Conservation (phyloP, 2,797 vertebrate species). For the Echeneis naucrates region DNA sequence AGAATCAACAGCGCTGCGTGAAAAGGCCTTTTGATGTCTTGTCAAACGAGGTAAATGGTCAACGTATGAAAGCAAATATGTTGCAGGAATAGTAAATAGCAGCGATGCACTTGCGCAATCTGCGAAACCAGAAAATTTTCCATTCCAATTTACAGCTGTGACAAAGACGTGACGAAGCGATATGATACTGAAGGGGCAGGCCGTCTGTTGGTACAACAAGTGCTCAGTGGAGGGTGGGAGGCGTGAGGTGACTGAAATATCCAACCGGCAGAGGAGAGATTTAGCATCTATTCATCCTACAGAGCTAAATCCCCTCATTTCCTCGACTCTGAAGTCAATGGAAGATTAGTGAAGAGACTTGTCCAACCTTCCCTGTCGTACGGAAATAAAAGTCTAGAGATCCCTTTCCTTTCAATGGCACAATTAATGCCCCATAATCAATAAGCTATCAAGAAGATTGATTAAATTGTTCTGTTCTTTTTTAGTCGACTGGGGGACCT, state of each 20-base stretch:
- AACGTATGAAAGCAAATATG: slow-evolving; percentile 39
- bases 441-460: background rate
- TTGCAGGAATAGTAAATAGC: slow-evolving; percentile 19
- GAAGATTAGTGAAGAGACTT: slow-evolving; percentile 48
- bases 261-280: slow-evolving; percentile 20
- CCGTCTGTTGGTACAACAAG: slow-evolving; percentile 26
- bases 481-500: background rate
- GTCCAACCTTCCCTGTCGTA: background rate
- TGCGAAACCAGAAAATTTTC: slow-evolving; percentile 13
- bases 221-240: too few relatives aligned
- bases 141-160: background rate
- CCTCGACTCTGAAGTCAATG: slow-evolving; percentile 56
- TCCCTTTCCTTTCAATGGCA: background rate
- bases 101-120: too few relatives aligned
- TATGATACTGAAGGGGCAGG: background rate
- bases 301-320: slow-evolving; percentile 61
- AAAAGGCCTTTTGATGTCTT: slow-evolving; percentile 61
- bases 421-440: background rate
- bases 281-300: slow-evolving; percentile 56
- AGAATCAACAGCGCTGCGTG: slow-evolving; percentile 49
- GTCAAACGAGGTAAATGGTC: slow-evolving; percentile 46
- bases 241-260: too few relatives aligned
- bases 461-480: background rate
- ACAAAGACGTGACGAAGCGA: background rate
- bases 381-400: background rate